A percentile compares a stretch with the other conserved stretches of the same genome.
phyloP scores from a whole-genome alignment of 2,797 vertebrate genomes.

The Acanthurus lineatus region DNA sequence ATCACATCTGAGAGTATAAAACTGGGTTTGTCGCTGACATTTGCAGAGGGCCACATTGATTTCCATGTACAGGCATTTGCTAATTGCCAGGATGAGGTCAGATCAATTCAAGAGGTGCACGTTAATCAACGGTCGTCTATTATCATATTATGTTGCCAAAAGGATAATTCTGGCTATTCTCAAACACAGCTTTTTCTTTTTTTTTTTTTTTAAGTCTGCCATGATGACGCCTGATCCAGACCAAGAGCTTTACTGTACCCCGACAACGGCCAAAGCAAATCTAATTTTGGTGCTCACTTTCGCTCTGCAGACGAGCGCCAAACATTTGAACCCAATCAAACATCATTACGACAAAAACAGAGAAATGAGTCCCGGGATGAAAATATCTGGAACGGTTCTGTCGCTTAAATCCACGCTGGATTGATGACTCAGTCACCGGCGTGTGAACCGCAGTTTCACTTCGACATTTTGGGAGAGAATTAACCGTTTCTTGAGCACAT shows the following conservation, averaged over 20 bases:
- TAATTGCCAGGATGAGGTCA: slow-evolving; percentile 54
- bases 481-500: slow-evolving; percentile 6
- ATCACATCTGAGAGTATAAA: slow-evolving; percentile 40
- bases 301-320: slow-evolving; percentile 24
- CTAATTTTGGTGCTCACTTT: slow-evolving; percentile 18
- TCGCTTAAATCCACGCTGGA: slow-evolving; percentile 29
- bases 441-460: slow-evolving; percentile 19
- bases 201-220: slow-evolving; percentile 21
- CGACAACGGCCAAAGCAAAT: slow-evolving; percentile 26
- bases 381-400: slow-evolving; percentile 33
- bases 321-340: slow-evolving; percentile 56
- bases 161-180: slow-evolving; percentile 35
- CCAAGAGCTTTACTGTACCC: slow-evolving; percentile 24
- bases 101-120: slow-evolving; percentile 51
- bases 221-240: slow-evolving; percentile 21
- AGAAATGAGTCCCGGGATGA: slow-evolving; percentile 25
- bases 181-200: slow-evolving; percentile 10
- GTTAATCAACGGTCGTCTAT: slow-evolving; percentile 44
- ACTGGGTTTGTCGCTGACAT: slow-evolving; percentile 50
- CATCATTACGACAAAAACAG: slow-evolving; percentile 18
- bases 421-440: slow-evolving; percentile 7
- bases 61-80: slow-evolving; percentile 40
- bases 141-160: slow-evolving; percentile 11
- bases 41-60: slow-evolving; percentile 46
- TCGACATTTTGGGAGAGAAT: slow-evolving; percentile 21